Evolutionary conservation across 1,140 invertebrate species (phyloP).

Genomic region (Ceratosolen solmsi): DNA sequence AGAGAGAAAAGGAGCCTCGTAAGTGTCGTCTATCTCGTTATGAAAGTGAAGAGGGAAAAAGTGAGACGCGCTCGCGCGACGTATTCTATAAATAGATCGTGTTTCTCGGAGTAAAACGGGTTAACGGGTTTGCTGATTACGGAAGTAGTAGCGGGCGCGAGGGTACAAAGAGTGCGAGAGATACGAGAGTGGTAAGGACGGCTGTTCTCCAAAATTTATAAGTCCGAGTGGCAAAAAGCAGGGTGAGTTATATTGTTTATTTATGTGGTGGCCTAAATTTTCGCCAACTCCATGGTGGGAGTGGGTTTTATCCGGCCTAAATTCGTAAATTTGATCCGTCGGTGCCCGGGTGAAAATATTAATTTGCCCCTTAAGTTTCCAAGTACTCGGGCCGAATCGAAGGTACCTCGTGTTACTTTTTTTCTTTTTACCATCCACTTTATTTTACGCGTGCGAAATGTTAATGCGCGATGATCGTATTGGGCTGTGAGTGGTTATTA

Average conservation of each 20-base stretch:
- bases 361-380: slow-evolving; percentile 5
- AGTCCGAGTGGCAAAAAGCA: slow-evolving; percentile 20
- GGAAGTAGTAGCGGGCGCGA: background rate
- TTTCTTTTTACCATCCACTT: background rate
- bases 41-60: slow-evolving; percentile 42
- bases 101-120: slow-evolving; percentile 46
- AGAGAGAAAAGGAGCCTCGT: slow-evolving; percentile 12
- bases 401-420: background rate
- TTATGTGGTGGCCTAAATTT: slow-evolving; percentile 41
- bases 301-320: background rate
- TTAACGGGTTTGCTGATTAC: slow-evolving; percentile 48
- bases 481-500: background rate
- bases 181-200: slow-evolving; percentile 1
- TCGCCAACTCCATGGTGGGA: slow-evolving; percentile 18
- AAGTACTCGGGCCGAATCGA: background rate
- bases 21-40: slow-evolving; percentile 53
- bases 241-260: slow-evolving; percentile 33
- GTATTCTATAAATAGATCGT: slow-evolving; percentile 46
- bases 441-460: background rate
- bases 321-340: slow-evolving; percentile 44
- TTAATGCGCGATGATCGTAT: background rate
- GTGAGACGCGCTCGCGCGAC: slow-evolving; percentile 30
- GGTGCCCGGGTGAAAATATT: background rate
- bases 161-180: background rate
- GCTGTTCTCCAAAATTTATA: slow-evolving; percentile 58